A percentile compares a stretch with the other conserved stretches of the same genome.
Evolutionary conservation across 1,140 invertebrate genomes (phyloP).

Genomic region (Harpegnathos saltator): DNA sequence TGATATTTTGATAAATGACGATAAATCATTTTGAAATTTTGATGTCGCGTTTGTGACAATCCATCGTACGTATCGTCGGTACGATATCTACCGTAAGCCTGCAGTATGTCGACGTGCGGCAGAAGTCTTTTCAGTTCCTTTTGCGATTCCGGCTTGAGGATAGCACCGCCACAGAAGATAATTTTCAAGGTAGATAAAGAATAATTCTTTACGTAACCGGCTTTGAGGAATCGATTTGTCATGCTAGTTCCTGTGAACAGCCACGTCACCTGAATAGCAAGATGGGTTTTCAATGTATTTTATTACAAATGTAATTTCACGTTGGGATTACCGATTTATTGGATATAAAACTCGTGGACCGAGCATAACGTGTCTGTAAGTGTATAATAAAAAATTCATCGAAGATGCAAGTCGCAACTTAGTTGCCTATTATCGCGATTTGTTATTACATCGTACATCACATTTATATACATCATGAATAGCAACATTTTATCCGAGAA

Average conservation of each 20-base stretch:
- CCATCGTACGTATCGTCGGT: slow-evolving; percentile 6
- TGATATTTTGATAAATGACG: too few relatives aligned
- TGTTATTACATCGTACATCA: too few relatives aligned
- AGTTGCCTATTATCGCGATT: too few relatives aligned
- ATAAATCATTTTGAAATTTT: background rate
- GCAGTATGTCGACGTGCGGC: slow-evolving; percentile 56
- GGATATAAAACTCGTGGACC: too few relatives aligned
- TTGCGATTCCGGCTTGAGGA: slow-evolving; percentile 68
- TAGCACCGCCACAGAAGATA: slow-evolving; percentile 77
- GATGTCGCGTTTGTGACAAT: background rate
- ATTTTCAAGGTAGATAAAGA: slow-evolving; percentile 63
- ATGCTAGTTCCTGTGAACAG: slow-evolving; percentile 67
- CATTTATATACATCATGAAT: too few relatives aligned
- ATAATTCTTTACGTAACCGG: slow-evolving; percentile 21
- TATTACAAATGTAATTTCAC: too few relatives aligned
- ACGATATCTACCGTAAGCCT: slow-evolving; percentile 73
- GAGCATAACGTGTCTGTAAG: too few relatives aligned
- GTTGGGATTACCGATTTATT: too few relatives aligned
- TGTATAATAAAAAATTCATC: too few relatives aligned
- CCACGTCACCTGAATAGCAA: slow-evolving; percentile 62
- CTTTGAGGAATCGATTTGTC: slow-evolving; percentile 68
- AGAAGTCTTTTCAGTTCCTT: slow-evolving; percentile 56
- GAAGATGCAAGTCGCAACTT: too few relatives aligned
- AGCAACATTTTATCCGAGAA: too few relatives aligned
- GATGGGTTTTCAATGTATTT: too few relatives aligned